Base-by-base conservation (phyloP, 1,140 invertebrate genomes). In the Drosophila ambigua region DNA sequence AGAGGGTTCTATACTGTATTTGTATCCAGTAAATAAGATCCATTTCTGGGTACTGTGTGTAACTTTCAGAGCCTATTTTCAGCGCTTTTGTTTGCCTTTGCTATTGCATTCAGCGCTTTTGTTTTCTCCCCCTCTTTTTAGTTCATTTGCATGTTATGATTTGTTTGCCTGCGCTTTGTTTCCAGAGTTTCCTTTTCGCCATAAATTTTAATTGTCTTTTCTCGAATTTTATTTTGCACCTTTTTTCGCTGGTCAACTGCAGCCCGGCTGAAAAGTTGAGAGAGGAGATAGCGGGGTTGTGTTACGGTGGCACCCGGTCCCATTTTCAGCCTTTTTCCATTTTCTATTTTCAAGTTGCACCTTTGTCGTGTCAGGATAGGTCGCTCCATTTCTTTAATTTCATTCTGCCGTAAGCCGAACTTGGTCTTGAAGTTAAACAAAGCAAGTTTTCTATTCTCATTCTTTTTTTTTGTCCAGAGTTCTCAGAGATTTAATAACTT, bases 131-230 rank as follows among this genome's bases (percentile, higher is more conserved):
- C 39, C 55, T 45, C 16, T 53, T n/a, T 39, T 8, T 0, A 16
- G 55, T 43, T 67, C 48, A 76, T 76, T 76, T 76, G 52, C 64
- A 76, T 76, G 68, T 68, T 76, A 62, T 62, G 64, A 68, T 62
- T 76, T 76, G 64, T 62, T 76, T 62, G 72, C 57, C 48, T 35
- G 50, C 50, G 50, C 72, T 77, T 69, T 44, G 63, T 88, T 76
- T 72, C 48, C 71, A 51, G 53, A 48, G 54, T 77, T 76, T 55
- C 46, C 59, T 87, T 69, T 75, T 71, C 51, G 66, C 75, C 71
- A 82, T 82, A 88, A 64, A 83, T 87, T 88, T 77, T 87, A 87
- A 87, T 87, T 87, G 83, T 87, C 68, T 87, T 87, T 88, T 76
- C 79, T 82, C 72, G 79, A 88, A 88, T 87, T 83, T 88, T 69